These are phyloP conservation scores for Ceratitis capitata DNA, from an alignment of 1,140 invertebrate genomes.

Conservation along the genomic window DNA sequence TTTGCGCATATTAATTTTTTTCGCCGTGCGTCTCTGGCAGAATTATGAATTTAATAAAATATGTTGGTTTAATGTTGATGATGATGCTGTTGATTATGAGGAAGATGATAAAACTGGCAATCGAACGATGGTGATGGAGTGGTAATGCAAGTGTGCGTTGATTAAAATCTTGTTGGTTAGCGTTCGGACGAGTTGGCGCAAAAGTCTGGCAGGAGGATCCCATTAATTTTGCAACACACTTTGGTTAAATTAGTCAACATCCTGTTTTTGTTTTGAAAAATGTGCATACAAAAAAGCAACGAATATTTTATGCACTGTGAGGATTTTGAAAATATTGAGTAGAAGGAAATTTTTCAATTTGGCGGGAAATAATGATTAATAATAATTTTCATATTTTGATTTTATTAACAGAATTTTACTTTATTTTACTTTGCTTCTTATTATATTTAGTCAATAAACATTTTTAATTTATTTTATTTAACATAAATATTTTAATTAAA, in stretches of 20 bases:
- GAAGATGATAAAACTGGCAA: conserved; percentile 22
- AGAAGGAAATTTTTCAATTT: too few species aligned
- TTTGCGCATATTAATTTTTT: too few species aligned
- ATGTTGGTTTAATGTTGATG: conserved; percentile 1
- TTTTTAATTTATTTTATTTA: too few species aligned
- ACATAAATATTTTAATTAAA: too few species aligned
- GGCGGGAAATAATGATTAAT: too few species aligned
- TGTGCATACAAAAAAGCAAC: neutral
- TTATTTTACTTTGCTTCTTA: too few species aligned
- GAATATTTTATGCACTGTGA: too few species aligned
- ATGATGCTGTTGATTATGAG: neutral
- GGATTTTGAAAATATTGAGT: too few species aligned
- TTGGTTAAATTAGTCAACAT: neutral
- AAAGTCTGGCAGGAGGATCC: neutral
- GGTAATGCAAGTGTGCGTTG: conserved; percentile 2
- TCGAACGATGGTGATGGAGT: conserved; percentile 32
- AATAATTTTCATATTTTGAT: too few species aligned
- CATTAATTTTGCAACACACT: conserved; percentile 17
- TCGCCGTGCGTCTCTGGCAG: neutral
- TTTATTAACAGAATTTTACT: too few species aligned
- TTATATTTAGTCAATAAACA: too few species aligned
- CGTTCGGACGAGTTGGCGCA: neutral
- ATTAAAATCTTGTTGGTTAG: conserved; percentile 35
- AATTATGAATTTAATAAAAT: conserved; percentile 27
- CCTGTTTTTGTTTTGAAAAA: neutral